Conservation (phyloP, 2,797 vertebrate species). For the Ptychadena robeensis region DNA sequence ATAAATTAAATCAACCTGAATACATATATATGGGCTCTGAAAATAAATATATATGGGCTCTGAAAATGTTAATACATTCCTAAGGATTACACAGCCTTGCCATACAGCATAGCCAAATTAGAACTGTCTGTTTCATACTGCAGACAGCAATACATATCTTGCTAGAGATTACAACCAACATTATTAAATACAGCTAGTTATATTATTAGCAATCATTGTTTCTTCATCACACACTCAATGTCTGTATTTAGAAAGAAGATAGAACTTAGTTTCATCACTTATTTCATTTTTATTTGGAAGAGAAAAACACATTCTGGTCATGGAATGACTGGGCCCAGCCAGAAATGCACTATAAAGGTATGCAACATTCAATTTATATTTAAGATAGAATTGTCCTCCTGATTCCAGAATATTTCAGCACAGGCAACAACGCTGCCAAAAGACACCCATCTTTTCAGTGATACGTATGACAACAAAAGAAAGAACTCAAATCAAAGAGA, state of each 20-base stretch:
- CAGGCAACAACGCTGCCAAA: neutral
- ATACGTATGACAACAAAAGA: neutral
- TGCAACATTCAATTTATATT: neutral
- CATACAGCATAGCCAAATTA: no score
- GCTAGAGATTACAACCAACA: no score
- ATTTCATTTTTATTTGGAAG: neutral
- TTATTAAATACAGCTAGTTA: no score
- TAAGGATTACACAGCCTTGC: no score
- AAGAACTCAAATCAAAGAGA: neutral
- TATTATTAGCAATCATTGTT: neutral
- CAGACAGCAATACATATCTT: no score
- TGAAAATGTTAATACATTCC: no score
- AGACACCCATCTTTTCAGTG: neutral
- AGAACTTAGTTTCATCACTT: neutral
- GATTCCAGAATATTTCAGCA: no score
- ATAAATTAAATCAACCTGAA: no score
- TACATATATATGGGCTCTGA: no score
- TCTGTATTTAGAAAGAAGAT: neutral
- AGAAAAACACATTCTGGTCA: neutral
- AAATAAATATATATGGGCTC: no score
- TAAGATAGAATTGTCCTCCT: no score
- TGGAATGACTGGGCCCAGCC: neutral
- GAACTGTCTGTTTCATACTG: no score
- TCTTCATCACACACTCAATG: neutral
- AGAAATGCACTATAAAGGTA: neutral